Base-by-base conservation (phyloP, 2,888 invertebrate species). In the Horisme vitalbata region DNA sequence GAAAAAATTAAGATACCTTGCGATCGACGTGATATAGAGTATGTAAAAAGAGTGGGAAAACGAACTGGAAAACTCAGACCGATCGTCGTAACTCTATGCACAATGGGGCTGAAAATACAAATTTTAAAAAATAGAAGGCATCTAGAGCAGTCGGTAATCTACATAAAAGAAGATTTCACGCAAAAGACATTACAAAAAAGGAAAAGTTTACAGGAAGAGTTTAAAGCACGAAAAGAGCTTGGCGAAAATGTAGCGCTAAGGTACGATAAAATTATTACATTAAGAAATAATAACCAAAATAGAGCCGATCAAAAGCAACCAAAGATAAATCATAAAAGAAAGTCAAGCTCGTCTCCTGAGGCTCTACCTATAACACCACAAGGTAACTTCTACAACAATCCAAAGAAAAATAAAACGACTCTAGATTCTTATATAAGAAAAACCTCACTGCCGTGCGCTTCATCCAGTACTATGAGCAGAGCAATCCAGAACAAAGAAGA, bases 101-200 rank as follows among this genome's bases (percentile, higher is more conserved):
- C 32, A 3, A 10, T 32, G 32, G 32, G 32, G 6, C 11, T 32
- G 3, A 20, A 32, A 20, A 18, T 32, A 2, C 4, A 32, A 20
- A 9, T 32, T 3, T 9, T 32, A 11, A 32, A 32, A 10, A 32
- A 32, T 11, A 10, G 6, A 32, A 20, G 20, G 11, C 8, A 32
- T 8, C 8, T 32, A 20, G 11, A 20, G 1, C 3, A 11, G 1
- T 11, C 32, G 11, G 3, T 10, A 2, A 32, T 20, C 9, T 18
- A 20, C 20, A 32, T 32, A 0, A 32, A 32, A 20, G 20, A 31
- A 31, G 31, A 9, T 9, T 31, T 24, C 15, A 31, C 31, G 4
- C 31, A 14, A n/a, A 31, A 31, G 15, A 31, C 15, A n/a, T 5
- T 31, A 31, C 31, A 31, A n/a, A 31, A 31, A 14, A 14, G 31